Percentiles rank a stretch among this genome's conserved stretches.
These are phyloP conservation scores for Ptychobarbus kaznakovi DNA, from an alignment of 2,797 vertebrate species.

Conservation along the genomic window DNA sequence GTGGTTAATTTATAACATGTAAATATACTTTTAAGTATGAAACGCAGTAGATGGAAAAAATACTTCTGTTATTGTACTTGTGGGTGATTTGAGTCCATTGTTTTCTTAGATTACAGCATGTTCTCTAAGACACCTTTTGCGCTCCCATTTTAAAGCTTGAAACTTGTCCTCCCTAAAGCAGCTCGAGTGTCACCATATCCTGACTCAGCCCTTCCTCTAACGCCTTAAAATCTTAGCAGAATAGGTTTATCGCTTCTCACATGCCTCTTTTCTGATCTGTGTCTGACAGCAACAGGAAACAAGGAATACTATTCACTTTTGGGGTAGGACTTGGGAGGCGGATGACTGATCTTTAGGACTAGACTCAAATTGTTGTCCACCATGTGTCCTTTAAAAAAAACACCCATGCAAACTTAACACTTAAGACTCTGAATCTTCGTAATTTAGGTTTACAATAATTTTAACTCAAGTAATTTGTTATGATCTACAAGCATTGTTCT, in stretches of 20 bases:
- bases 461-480: slow-evolving; percentile 19
- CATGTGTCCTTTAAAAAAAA: slow-evolving; percentile 10
- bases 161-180: slow-evolving; percentile 18
- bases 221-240: slow-evolving; percentile 13
- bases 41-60: background rate
- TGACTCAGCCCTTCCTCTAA: slow-evolving; percentile 44
- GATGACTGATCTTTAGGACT: slow-evolving; percentile 20
- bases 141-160: background rate
- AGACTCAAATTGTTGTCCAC: slow-evolving; percentile 36
- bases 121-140: slow-evolving; percentile 12
- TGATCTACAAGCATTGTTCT: slow-evolving; percentile 19
- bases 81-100: slow-evolving; percentile 33
- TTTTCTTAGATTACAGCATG: slow-evolving; percentile 42
- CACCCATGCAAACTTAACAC: slow-evolving; percentile 43
- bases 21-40: slow-evolving; percentile 3
- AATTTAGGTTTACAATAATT: slow-evolving; percentile 22
- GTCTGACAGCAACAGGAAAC: slow-evolving; percentile 56
- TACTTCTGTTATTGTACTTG: background rate
- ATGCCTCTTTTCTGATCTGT: slow-evolving; percentile 49
- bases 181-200: slow-evolving; percentile 38
- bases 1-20: background rate
- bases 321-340: slow-evolving; percentile 30
- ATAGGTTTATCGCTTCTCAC: slow-evolving; percentile 46
- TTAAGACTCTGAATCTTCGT: slow-evolving; percentile 19
- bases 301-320: slow-evolving; percentile 37